A percentile compares a stretch with the other conserved stretches of the same genome.
Conservation (phyloP, 2,888 invertebrate species). For the Allophyes oxyacanthae region DNA sequence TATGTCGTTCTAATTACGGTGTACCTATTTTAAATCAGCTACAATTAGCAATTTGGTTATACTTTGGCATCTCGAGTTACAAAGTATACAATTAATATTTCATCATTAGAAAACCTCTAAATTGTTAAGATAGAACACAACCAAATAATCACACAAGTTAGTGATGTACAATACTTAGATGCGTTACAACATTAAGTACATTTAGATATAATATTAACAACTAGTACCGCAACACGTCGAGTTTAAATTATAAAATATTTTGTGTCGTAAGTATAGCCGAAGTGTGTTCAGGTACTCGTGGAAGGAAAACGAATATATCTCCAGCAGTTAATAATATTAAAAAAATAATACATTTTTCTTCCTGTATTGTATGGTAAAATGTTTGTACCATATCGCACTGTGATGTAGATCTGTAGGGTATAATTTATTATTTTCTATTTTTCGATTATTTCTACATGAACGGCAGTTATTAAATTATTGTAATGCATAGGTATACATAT, state of each 20-base stretch:
- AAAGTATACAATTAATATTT: slow-evolving; percentile 62
- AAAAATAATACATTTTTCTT: slow-evolving; percentile 48
- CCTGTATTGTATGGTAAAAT: slow-evolving; percentile 22
- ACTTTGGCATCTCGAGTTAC: slow-evolving; percentile 73
- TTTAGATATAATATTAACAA: slow-evolving; percentile 52
- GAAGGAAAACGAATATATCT: slow-evolving; percentile 72
- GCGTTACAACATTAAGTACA: slow-evolving; percentile 38
- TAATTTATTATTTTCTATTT: slow-evolving; percentile 8
- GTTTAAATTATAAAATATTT: slow-evolving; percentile 53
- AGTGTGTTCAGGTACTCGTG: slow-evolving; percentile 77
- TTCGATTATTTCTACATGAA: slow-evolving; percentile 6
- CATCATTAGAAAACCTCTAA: slow-evolving; percentile 73
- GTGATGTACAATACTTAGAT: slow-evolving; percentile 69
- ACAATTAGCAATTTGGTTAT: slow-evolving; percentile 70
- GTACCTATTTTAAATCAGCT: slow-evolving; percentile 61
- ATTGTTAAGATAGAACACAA: slow-evolving; percentile 83
- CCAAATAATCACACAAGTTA: slow-evolving; percentile 87
- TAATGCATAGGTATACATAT: slow-evolving; percentile 4
- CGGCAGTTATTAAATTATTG: slow-evolving; percentile 8
- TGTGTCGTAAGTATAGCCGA: slow-evolving; percentile 63
- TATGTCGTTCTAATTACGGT: slow-evolving; percentile 67
- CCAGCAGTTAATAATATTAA: slow-evolving; percentile 46
- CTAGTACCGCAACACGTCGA: slow-evolving; percentile 60
- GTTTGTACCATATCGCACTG: slow-evolving; percentile 24
- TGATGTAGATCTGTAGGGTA: background rate